Base-by-base conservation (phyloP, 2,888 invertebrate genomes). In the Diloba caeruleocephala region DNA sequence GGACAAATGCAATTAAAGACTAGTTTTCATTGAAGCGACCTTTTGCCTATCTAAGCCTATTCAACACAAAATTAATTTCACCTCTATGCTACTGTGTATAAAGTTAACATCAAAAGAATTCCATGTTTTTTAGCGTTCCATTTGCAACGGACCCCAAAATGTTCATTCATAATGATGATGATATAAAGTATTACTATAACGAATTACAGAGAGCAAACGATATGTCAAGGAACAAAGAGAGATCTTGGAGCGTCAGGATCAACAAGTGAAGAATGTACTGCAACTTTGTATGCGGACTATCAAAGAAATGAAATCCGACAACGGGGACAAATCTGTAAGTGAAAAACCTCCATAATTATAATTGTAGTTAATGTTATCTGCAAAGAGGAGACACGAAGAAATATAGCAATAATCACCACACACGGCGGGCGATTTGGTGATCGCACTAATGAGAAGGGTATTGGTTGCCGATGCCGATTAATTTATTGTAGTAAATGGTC, bases 201-300 rank as follows among this genome's bases (percentile, higher is more conserved):
- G 19, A 39, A 58, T 80, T 79, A 4, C 73, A 89, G 89, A 84
- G 51, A 82, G 74, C 32, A 87, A 85, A 52, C 72, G 63, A 7
- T 68, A 79, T 50, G 51, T 87, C 1, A 80, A 81, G 48, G 82
- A 87, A 49, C 74, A 85, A 12, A 85, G 79, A 51, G 59, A 72
- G 6, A 61, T 82, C 57, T 38, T 87, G 54, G 83, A 87, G 43
- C 72, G 79, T 19, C 82, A 84, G 61, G 82, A 88, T 46, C 71
- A 78, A 28, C 82, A 85, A 59, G 77, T 87, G 6, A 82, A 84
- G 54, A 84, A 79, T 56, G 81, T 89, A 2, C 56, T 89, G 2
- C 74, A 84, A 8, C 36, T 85, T 37, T 88, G 87, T 65, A 82
- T 86, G 80, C 82, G 78, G 6, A 82, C 84, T 0, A 82, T 89